Conservation (phyloP, 2,797 vertebrate species). For the Aldrovandia affinis region DNA sequence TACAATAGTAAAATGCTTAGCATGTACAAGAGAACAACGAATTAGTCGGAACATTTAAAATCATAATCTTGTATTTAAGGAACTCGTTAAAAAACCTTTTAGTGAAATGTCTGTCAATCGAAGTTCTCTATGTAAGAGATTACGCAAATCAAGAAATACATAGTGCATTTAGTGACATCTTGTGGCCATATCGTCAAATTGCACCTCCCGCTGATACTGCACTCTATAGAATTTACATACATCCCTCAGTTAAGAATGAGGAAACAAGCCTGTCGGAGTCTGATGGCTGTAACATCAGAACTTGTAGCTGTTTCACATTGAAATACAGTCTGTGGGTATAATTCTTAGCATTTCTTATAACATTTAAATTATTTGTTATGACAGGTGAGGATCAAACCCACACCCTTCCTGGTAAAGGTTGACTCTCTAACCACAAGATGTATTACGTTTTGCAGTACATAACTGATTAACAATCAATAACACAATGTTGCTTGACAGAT, state of each 20-base stretch:
- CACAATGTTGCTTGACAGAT: not conserved
- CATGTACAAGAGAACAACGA: not conserved
- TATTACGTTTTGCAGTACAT: not conserved
- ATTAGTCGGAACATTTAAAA: not conserved
- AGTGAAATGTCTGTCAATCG: not conserved
- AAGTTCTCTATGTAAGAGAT: not conserved
- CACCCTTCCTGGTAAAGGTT: not conserved
- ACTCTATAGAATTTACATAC: not conserved
- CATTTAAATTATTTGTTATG: not conserved
- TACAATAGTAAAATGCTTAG: not conserved
- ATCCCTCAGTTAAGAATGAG: not conserved
- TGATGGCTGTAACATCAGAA: not conserved
- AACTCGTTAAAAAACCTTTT: slow-evolving; percentile 10
- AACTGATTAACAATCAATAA: not conserved
- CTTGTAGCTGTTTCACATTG: not conserved
- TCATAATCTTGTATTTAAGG: not conserved
- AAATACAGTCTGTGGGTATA: not conserved
- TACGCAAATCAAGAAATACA: not conserved
- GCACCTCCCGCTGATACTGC: not conserved
- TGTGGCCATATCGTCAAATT: slow-evolving; percentile 40
- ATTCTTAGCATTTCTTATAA: not conserved
- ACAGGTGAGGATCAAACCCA: not conserved
- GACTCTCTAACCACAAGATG: not conserved
- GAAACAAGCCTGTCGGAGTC: no score
- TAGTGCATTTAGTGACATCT: slow-evolving; percentile 54